phyloP scores from a whole-genome alignment of 2,113 vertebrate genomes.

The Pantherophis guttatus region DNA sequence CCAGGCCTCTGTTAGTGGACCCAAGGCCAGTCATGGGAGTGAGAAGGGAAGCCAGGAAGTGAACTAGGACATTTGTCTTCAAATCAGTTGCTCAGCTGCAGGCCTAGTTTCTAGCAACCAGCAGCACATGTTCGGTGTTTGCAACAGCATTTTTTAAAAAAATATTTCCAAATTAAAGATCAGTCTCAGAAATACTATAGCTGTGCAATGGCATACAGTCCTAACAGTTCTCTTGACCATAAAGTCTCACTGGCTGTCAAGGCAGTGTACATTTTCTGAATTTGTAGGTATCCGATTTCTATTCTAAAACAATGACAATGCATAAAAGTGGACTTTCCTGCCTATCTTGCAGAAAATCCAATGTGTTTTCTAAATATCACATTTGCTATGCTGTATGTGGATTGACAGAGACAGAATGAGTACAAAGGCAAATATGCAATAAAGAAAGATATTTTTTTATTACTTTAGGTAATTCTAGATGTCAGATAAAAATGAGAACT shows the following conservation, averaged over 20 bases:
- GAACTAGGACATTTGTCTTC: background rate
- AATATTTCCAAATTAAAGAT: background rate
- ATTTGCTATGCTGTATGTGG: constrained; percentile 53
- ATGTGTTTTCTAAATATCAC: constrained; percentile 53
- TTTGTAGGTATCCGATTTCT: constrained; percentile 10
- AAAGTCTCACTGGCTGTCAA: background rate
- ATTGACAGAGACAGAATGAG: constrained; percentile 73
- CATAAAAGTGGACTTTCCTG: constrained; percentile 17
- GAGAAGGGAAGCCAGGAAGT: background rate
- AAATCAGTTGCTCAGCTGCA: background rate
- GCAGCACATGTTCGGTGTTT: background rate
- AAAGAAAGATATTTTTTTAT: constrained; percentile 73
- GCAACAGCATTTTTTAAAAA: no score
- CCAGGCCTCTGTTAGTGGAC: background rate
- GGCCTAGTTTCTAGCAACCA: background rate
- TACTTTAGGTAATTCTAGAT: constrained; percentile 76
- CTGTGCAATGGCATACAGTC: background rate
- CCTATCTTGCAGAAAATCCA: constrained; percentile 47
- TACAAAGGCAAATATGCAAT: constrained; percentile 75
- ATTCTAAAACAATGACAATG: constrained; percentile 39
- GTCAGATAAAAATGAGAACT: constrained; percentile 79
- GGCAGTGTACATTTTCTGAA: background rate
- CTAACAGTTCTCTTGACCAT: background rate
- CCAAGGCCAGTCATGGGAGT: background rate
- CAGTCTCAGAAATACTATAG: background rate